Base-by-base conservation (phyloP, 2,888 invertebrate genomes). In the Tryphoninae sp. region DNA sequence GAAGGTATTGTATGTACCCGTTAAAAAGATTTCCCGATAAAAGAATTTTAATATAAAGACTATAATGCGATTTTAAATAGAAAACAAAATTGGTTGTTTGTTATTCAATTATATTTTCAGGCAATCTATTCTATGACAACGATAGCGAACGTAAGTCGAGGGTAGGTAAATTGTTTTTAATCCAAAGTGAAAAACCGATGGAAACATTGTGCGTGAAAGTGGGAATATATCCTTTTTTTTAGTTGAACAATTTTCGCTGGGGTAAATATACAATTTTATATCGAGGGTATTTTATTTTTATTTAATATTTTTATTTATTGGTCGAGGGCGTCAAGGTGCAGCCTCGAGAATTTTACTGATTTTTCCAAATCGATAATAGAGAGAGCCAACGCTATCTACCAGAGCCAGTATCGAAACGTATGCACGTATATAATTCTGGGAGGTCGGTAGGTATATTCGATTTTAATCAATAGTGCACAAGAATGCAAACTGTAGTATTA, bases 11-110 rank as follows among this genome's bases (percentile, higher is more conserved):
- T 58, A 73, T 55, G 40, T 62, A 81, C 13, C 81, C 81, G 68
- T 68, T 77, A 77, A 81, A 81, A 81, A 42, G 13, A 23, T 68
- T 55, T 19, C 65, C 77, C 55, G 58, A 68, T 77, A 77, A 81
- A 72, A 81, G 33, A 68, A 23, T 19, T 67, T 55, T 72, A 72
- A 80, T 68, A 80, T 53, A 58, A 72, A 65, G 2, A 26, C 55
- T 71, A 71, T 80, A 76, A 80, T 42, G 22, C 16, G 51, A 42
- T 55, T 4, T 45, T 7, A 42, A 55, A 62, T 42, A 22, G 51
- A 65, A 75, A 75, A 58, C 8, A 2, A 9, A 55, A 22, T 3
- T 13, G 11, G 19, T 51, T 61, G 23, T 42, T n/a, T 11, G 16
- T 61, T 61, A 9, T 45, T 45, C 11, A 13, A 13, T 9, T 45